Percentiles rank a stretch among this genome's conserved stretches.
phyloP scores from a whole-genome alignment of 2,797 vertebrate species.

The Poeciliopsis presidionis region DNA sequence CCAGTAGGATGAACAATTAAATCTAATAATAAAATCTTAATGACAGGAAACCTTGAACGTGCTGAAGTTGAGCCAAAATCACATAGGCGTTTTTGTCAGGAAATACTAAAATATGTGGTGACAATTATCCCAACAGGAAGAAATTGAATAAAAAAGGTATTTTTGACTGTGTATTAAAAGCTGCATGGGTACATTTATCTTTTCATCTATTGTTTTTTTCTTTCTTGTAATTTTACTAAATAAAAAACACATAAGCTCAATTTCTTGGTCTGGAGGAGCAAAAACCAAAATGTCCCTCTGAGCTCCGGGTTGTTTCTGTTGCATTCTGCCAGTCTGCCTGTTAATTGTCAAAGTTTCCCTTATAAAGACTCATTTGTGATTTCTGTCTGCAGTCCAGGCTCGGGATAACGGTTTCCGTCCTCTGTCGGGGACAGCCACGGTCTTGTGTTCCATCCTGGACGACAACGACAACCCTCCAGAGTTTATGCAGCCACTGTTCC shows the following conservation, averaged over 20 bases:
- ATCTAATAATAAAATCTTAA: conserved; percentile 65
- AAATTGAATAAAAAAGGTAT: conserved; percentile 35
- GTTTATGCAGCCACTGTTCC: conserved; percentile 78
- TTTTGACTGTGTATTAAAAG: not conserved
- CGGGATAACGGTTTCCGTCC: conserved; percentile 81
- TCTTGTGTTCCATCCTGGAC: conserved; percentile 87
- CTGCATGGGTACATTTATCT: not conserved
- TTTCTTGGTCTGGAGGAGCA: not conserved
- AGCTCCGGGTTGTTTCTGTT: not conserved
- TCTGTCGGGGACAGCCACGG: conserved; percentile 79
- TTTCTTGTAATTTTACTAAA: not conserved
- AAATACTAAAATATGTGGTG: conserved; percentile 56
- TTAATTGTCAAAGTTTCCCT: not conserved
- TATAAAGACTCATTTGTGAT: not conserved
- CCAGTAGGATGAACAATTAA: conserved; percentile 63
- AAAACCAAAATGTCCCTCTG: not conserved
- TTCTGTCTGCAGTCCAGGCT: conserved; percentile 82
- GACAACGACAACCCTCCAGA: conserved; percentile 88
- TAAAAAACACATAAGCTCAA: not conserved
- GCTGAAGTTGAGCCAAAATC: conserved; percentile 53
- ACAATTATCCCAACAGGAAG: conserved; percentile 53
- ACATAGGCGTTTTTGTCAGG: conserved; percentile 32
- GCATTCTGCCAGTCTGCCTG: not conserved
- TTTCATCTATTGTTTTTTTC: not conserved
- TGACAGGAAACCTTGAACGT: conserved; percentile 50